Base-by-base conservation (phyloP, 2,113 vertebrate species). In the Megaleporinus macrocephalus region DNA sequence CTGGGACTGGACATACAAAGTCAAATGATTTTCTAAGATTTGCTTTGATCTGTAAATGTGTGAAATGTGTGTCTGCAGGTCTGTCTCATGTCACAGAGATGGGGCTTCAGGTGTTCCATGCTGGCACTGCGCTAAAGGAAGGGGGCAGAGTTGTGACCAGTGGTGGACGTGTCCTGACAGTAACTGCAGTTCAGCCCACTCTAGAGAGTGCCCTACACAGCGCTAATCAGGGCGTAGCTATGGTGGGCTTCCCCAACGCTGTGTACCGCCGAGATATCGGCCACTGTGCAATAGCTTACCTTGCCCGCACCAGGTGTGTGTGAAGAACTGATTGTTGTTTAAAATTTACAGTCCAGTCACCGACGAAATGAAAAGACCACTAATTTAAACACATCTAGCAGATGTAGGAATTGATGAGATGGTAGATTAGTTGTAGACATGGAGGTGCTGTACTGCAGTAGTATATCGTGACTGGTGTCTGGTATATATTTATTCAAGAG, bases 21-120 rank as follows among this genome's bases (percentile, higher is more conserved):
- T 44, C 41, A 44, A 10, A 44, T 44, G 10, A 9, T 4, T 44
- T 44, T 44, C 5, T 44, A 1, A 44, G 10, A 44, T 4, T 44
- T 44, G 41, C 11, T 44, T 44, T 10, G n/a, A 44, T 1, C 1
- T 44, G 41, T 44, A 11, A 44, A 7, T 44, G 4, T 44, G 41
- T 49, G 30, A 30, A 44, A 65, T 65, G 62, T 24, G 18, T 73
- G 24, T 36, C 74, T 36, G 30, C 82, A 99, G 97, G 96, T 33
- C 86, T 99, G 69, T 85, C 94, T 0, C 90, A 92, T 86, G 93
- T 95, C 27, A 88, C 89, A 76, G 92, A 95, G 5, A 91, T 90
- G 74, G 97, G 95, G 3, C 80, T 98, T 78, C 93, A 96, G 89
- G 96, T 99, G 26, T 99, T 99, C 91, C 98, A 99, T 1, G 97